Percentiles rank a stretch among this genome's conserved stretches.
These are phyloP conservation scores for Labroides dimidiatus DNA, from an alignment of 2,797 vertebrate genomes.

Conservation along the genomic window DNA sequence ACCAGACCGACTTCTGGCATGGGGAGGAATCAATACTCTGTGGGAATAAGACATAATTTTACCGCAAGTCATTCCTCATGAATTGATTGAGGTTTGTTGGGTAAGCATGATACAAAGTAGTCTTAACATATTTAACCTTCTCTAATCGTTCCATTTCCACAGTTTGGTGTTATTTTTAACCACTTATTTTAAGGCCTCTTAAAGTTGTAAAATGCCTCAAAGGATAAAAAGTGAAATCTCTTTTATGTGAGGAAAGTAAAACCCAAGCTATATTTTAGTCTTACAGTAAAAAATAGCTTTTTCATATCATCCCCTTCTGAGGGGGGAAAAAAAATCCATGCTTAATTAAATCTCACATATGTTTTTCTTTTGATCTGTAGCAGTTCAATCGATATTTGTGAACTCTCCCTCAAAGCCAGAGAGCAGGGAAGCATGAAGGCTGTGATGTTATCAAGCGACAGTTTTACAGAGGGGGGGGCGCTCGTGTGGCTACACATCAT, in stretches of 20 bases:
- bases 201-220: conserved; percentile 6
- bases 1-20: conserved; percentile 40
- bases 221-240: conserved; percentile 5
- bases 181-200: conserved; percentile 3
- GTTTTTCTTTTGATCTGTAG: conserved; percentile 64
- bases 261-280: conserved; percentile 24
- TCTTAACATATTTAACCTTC: conserved; percentile 13
- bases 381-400: conserved; percentile 58
- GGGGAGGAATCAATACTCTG: conserved; percentile 33
- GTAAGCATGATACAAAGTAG: conserved; percentile 5
- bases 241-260: conserved; percentile 16
- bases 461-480: conserved; percentile 34
- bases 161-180: neutral
- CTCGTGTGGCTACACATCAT: conserved; percentile 56
- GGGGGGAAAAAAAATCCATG: conserved; percentile 3
- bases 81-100: conserved; percentile 4
- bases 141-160: neutral
- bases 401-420: conserved; percentile 60
- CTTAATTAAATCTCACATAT: conserved; percentile 57
- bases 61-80: conserved; percentile 16
- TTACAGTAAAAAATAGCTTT: conserved; percentile 9
- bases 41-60: conserved; percentile 25
- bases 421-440: conserved; percentile 54
- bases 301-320: conserved; percentile 14
- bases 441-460: conserved; percentile 69